Conservation (phyloP, 2,888 invertebrate species). For the Drosophila siamana region DNA sequence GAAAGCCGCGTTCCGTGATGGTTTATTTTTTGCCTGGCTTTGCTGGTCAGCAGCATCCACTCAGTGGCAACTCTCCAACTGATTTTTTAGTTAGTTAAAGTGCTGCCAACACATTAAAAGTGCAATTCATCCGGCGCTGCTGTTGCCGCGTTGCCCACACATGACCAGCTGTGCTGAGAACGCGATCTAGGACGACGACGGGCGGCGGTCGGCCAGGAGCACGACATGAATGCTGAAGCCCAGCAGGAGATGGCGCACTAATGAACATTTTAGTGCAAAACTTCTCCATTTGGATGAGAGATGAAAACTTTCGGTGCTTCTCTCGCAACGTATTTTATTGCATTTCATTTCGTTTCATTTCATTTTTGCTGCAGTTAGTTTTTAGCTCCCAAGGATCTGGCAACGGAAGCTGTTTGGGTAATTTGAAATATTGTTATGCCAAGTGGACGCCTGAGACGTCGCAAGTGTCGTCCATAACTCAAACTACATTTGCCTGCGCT, state of each 20-base stretch:
- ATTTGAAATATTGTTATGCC: conserved; percentile 65
- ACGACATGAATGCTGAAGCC: background rate
- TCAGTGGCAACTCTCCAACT: conserved; percentile 24
- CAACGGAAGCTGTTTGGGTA: conserved; percentile 52
- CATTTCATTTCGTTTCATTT: conserved; percentile 36
- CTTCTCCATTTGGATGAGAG: conserved; percentile 43
- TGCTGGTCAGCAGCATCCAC: conserved; percentile 7
- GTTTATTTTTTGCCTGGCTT: background rate
- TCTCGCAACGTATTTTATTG: conserved; percentile 33
- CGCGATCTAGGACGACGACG: background rate
- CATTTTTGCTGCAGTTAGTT: conserved; percentile 46
- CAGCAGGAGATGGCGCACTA: conserved; percentile 58
- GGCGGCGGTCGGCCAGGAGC: background rate
- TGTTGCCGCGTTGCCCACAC: conserved; percentile 64
- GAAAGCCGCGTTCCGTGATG: conserved; percentile 18
- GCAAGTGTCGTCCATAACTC: conserved; percentile 46
- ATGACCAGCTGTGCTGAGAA: conserved; percentile 23
- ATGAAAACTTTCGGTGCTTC: conserved; percentile 47
- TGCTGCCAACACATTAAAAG: conserved; percentile 79
- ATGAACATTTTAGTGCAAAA: conserved; percentile 84
- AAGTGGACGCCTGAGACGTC: conserved; percentile 46
- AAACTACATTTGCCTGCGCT: conserved; percentile 33
- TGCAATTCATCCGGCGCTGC: conserved; percentile 73
- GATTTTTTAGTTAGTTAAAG: conserved; percentile 71
- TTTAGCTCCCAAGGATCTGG: conserved; percentile 41